Conservation (phyloP, 2,888 invertebrate genomes). For the Mesorhabditis spiculigera region DNA sequence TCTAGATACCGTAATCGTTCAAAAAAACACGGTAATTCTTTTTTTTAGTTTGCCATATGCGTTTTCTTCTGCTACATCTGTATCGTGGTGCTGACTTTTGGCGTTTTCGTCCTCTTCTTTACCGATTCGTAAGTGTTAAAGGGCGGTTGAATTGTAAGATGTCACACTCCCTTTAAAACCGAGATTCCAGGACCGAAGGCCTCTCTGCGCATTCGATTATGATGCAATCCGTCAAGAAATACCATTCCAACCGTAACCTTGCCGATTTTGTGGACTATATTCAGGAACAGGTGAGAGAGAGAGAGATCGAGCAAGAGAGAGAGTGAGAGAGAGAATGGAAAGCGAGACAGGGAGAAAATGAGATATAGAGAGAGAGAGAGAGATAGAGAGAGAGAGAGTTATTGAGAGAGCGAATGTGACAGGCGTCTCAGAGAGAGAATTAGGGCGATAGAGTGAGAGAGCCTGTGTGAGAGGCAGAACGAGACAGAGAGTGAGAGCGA, state of each 20-base stretch:
- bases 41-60: conserved; percentile 51
- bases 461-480: too few species aligned
- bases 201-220: conserved; percentile 54
- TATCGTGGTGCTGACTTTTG: conserved; percentile 50
- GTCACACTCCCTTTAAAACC: background rate
- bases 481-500: background rate
- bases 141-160: too few species aligned
- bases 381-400: too few species aligned
- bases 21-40: background rate
- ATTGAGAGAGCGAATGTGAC: too few species aligned
- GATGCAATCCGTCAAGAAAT: conserved; percentile 47
- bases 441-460: too few species aligned
- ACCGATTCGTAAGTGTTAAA: conserved; percentile 52
- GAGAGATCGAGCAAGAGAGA: too few species aligned
- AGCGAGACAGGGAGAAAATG: too few species aligned
- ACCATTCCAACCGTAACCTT: conserved; percentile 54
- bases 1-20: background rate
- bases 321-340: too few species aligned
- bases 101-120: conserved; percentile 56
- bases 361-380: too few species aligned
- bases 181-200: conserved; percentile 19
- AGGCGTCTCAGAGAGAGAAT: too few species aligned
- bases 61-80: conserved; percentile 54
- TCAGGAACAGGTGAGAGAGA: conserved; percentile 49
- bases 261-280: conserved; percentile 57